Evolutionary conservation across 2,888 invertebrate genomes (phyloP), one percentile per base, ranked within the genome.

Genomic region (Amphimallon solstitiale): DNA sequence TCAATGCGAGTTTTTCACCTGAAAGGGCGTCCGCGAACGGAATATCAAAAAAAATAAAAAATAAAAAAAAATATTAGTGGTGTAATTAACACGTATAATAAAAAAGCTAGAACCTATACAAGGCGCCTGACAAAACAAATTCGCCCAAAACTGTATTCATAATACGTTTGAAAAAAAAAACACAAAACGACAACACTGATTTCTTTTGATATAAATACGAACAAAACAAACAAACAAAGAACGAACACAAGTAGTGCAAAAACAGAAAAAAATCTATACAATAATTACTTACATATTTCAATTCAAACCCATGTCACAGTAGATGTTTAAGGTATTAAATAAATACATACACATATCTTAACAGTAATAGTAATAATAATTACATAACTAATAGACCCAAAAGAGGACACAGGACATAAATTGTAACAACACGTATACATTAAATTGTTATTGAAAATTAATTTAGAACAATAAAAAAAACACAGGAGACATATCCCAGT

Each of bases 131-230:
- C 56, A 59, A 43, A 59, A 59, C 56, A 59, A 34, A 43, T 59
- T 59, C 56, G 43, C 56, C 56, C 56, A 59, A 29, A 19, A 59
- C 56, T 59, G 56, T 59, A 59, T 59, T 59, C 56, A 59, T 59
- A 59, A 59, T 59, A 59, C 56, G 43, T 59, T 45, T 54, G 19
- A 21, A 38, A 37, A 54, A 37, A 17, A 14, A 15, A 43, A 43
- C 43, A 43, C 14, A 19, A 54, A 19, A 45, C 45, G 9, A 45
- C 19, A 45, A 45, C 19, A 15, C 10, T 45, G 29, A 45, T 45
- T 45, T 45, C 45, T 45, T 29, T 29, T 29, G 9, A 29, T 1
- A 5, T 5, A 29, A 29, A 29, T 29, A 7, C 29, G n/a, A 29
- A 29, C 29, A 29, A 5, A 15, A 45, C 40, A 10, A 7, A 45